These are phyloP conservation scores for Bradypodion ventrale DNA, from an alignment of 2,797 vertebrate genomes.

Conservation along the genomic window DNA sequence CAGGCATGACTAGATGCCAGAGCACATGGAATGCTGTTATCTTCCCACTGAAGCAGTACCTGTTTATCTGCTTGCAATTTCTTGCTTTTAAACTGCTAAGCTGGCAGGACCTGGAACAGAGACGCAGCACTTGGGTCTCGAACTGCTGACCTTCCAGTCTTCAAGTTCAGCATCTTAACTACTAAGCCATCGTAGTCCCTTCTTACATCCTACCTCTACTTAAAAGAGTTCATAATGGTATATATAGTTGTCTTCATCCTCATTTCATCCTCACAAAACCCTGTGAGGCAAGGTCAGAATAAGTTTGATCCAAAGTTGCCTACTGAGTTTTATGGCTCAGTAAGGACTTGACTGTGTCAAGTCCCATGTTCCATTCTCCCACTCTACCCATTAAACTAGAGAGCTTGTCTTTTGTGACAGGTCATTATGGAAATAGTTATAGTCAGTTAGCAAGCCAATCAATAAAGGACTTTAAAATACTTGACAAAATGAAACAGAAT, in stretches of 20 bases:
- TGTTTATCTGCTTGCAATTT: no score
- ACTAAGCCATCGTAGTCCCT: no score
- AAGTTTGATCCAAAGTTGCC: not conserved
- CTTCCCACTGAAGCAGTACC: no score
- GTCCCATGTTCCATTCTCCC: not conserved
- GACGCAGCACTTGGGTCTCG: no score
- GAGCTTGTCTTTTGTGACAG: not conserved
- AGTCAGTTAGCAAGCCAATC: conserved; percentile 49
- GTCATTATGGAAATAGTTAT: not conserved
- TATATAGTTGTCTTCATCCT: not conserved
- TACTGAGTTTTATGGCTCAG: not conserved
- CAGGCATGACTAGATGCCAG: no score
- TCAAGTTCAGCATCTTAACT: no score
- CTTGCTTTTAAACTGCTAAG: no score
- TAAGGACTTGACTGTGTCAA: no score
- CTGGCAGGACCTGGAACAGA: no score
- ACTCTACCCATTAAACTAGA: not conserved
- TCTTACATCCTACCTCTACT: not conserved
- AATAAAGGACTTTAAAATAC: conserved; percentile 51
- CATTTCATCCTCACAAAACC: not conserved
- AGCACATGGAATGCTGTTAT: no score
- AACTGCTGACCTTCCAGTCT: no score
- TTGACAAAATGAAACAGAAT: not conserved
- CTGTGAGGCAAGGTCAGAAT: not conserved
- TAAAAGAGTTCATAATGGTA: not conserved